Conservation (phyloP, 2,888 invertebrate genomes). For the Cheilosia urbana region DNA sequence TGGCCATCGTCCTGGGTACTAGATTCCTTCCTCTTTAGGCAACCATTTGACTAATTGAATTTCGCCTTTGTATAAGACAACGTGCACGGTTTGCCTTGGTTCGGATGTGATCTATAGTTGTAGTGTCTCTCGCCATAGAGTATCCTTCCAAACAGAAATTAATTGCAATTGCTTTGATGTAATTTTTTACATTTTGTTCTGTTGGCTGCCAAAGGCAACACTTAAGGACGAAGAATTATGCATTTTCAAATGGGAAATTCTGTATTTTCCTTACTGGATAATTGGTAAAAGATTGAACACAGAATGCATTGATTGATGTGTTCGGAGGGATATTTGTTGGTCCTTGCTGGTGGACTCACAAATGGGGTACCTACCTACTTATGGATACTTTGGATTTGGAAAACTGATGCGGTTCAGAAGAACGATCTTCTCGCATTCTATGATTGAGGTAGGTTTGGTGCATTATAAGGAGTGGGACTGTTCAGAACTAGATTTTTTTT, state of each 20-base stretch:
- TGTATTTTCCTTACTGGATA: not conserved
- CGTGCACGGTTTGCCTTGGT: not conserved
- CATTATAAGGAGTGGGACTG: too few species aligned
- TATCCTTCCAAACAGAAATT: conserved; percentile 19
- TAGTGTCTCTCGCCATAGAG: conserved; percentile 2
- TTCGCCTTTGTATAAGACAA: conserved; percentile 41
- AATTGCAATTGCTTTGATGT: conserved; percentile 32
- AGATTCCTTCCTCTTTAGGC: conserved; percentile 8
- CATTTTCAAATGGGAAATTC: conserved; percentile 10
- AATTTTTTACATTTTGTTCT: conserved; percentile 3
- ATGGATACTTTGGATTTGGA: too few species aligned
- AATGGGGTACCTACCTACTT: too few species aligned
- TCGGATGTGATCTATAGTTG: not conserved
- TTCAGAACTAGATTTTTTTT: too few species aligned
- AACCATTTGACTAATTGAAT: conserved; percentile 42
- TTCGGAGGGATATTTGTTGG: not conserved
- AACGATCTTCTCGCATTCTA: too few species aligned
- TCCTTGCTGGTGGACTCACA: not conserved
- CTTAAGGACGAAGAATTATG: not conserved
- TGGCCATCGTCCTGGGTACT: not conserved
- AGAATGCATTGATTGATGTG: not conserved
- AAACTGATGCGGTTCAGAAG: too few species aligned
- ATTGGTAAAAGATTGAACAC: not conserved
- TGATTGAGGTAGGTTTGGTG: too few species aligned
- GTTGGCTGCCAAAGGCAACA: not conserved